Evolutionary conservation across 2,888 invertebrate genomes (phyloP).

Genomic region (Netelia melanura): DNA sequence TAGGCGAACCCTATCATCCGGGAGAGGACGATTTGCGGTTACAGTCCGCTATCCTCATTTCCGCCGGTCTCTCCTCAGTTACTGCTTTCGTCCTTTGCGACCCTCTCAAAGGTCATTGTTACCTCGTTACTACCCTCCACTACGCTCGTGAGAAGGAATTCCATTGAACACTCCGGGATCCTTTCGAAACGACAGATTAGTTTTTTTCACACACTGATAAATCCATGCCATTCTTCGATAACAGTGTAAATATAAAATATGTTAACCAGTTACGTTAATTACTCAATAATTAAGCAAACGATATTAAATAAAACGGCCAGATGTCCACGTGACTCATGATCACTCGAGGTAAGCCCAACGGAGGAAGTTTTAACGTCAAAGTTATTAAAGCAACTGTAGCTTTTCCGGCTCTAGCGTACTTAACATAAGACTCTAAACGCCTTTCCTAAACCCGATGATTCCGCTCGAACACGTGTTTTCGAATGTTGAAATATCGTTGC

Average conservation of each 20-base stretch:
- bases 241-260: not conserved
- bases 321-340: not conserved
- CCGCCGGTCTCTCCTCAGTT: slow-evolving; percentile 71
- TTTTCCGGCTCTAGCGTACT: slow-evolving; percentile 2
- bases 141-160: slow-evolving; percentile 66
- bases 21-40: slow-evolving; percentile 79
- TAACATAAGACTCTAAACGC: not conserved
- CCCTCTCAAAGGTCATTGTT: slow-evolving; percentile 81
- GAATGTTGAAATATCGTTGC: not conserved
- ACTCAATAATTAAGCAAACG: too few species aligned
- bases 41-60: slow-evolving; percentile 72
- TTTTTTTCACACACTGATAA: slow-evolving; percentile 20
- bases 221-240: not conserved
- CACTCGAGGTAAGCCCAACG: not conserved
- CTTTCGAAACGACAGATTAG: not conserved
- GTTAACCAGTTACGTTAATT: too few species aligned
- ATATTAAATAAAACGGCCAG: not conserved
- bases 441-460: not conserved
- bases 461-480: not conserved
- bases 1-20: slow-evolving; percentile 78
- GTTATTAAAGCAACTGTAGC: not conserved
- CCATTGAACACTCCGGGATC: slow-evolving; percentile 24
- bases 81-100: slow-evolving; percentile 58
- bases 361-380: not conserved
- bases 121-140: slow-evolving; percentile 83